Conservation (phyloP, 2,113 vertebrate species). For the Phodopus roborovskii region DNA sequence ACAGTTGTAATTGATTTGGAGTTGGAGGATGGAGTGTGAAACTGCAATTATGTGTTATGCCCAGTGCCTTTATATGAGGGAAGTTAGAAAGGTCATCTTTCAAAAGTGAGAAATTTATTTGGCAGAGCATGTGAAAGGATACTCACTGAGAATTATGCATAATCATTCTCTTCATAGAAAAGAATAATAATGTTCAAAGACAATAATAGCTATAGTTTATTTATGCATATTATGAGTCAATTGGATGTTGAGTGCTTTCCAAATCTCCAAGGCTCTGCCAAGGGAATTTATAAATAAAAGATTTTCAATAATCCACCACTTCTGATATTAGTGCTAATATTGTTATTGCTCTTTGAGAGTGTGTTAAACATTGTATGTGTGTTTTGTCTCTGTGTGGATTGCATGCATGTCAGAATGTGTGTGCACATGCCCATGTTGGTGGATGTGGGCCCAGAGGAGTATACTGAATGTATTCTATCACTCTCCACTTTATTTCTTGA, state of each 20-base stretch:
- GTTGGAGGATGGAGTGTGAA: constrained; percentile 50
- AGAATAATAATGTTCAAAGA: constrained; percentile 51
- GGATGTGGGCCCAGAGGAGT: background rate
- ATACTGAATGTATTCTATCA: too few relatives aligned
- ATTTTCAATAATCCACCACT: background rate
- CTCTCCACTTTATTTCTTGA: background rate
- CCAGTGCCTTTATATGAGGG: constrained; percentile 1
- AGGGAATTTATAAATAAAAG: constrained; percentile 24
- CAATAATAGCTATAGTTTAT: constrained; percentile 68
- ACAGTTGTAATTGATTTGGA: constrained; percentile 59
- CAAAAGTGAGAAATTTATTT: constrained; percentile 73
- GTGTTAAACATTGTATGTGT: background rate
- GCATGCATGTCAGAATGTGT: background rate
- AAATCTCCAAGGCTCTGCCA: background rate
- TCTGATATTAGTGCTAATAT: background rate
- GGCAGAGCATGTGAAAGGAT: constrained; percentile 63
- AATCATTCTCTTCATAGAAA: constrained; percentile 60
- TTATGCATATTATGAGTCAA: constrained; percentile 51
- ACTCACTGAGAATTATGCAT: constrained; percentile 28
- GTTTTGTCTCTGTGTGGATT: background rate
- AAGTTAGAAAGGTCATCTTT: constrained; percentile 65
- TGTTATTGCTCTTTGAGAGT: background rate
- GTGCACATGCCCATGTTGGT: background rate
- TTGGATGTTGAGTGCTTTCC: constrained; percentile 46
- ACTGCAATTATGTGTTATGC: constrained; percentile 46